Evolutionary conservation across 1,140 invertebrate genomes (phyloP), one percentile per base, ranked within the genome.

Genomic region (Drosophila ambigua): DNA sequence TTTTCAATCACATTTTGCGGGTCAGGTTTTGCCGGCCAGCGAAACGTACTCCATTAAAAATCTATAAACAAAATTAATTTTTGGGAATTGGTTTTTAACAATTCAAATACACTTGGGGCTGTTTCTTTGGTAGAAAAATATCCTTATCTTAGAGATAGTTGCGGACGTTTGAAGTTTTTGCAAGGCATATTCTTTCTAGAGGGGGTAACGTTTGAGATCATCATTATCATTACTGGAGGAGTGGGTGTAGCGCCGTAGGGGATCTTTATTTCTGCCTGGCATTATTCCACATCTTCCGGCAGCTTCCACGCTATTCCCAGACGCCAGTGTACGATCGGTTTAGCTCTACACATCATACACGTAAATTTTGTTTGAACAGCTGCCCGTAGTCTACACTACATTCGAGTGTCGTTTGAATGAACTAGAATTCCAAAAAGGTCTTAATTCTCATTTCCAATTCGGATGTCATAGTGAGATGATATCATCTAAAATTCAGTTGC

Each of bases 361-460:
- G 31, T 69, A 44, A 24, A 44, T 35, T 50, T 16, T 71, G 45
- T 71, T 71, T 71, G 35, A 58, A 31, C 67, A 71, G 52, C 45
- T 69, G 67, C 13, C 46, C 9, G 26, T 9, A n/a, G 53, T 67
- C 43, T 35, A 41, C 35, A 53, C 51, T 8, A 39, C 23, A 8
- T 15, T 53, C 35, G 5, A 11, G 43, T 58, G 26, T 4, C 6
- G 9, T 39, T 5, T 39, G 35, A 23, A 20, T 44, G 23, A 50
- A 23, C 15, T 45, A 8, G 16, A 24, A 8, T 23, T 43, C 20
- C 5, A 59, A 13, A 52, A 13, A 16, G 2, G 5, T 20, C 26
- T 69, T 20, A 5, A 16, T 35, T 20, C 11, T 69, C 65, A 71
- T 23, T 71, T 23, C 43, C 8, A 58, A 58, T 43, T 50, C 52